Conservation (phyloP, 2,113 vertebrate species). For the Aptenodytes patagonicus region DNA sequence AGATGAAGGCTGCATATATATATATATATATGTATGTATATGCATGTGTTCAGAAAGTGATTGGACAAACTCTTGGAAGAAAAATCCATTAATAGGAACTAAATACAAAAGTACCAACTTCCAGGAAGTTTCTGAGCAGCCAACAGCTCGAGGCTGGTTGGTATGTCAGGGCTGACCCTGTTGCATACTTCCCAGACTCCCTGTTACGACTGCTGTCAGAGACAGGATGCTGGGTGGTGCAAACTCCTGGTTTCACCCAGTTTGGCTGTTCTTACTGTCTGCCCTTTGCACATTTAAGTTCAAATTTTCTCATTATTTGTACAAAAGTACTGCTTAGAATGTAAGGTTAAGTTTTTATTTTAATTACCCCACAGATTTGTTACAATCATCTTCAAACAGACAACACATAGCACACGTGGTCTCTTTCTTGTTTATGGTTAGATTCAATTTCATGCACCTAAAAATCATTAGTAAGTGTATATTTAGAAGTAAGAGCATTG, state of each 20-base stretch:
- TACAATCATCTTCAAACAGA: not conserved
- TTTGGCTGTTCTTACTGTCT: not conserved
- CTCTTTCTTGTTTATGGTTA: not conserved
- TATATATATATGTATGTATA: accelerated
- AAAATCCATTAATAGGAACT: not conserved
- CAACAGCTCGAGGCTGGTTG: not conserved
- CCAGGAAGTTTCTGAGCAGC: not conserved
- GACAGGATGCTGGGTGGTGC: not conserved
- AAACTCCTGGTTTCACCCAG: not conserved
- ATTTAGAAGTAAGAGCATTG: not conserved
- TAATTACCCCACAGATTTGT: not conserved
- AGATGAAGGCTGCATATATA: conserved; percentile 76
- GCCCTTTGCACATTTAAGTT: not conserved
- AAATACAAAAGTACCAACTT: not conserved
- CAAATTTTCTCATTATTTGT: not conserved
- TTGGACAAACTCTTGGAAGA: not conserved
- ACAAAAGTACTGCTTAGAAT: not conserved
- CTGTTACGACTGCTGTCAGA: accelerated
- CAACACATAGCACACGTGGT: accelerated
- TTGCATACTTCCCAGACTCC: not conserved
- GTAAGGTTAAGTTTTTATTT: not conserved
- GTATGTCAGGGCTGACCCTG: not conserved
- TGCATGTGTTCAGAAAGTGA: not conserved
- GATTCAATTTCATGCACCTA: not conserved
- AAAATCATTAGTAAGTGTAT: not conserved